Base-by-base conservation (phyloP, 2,888 invertebrate species). In the Platycnemis pennipes region DNA sequence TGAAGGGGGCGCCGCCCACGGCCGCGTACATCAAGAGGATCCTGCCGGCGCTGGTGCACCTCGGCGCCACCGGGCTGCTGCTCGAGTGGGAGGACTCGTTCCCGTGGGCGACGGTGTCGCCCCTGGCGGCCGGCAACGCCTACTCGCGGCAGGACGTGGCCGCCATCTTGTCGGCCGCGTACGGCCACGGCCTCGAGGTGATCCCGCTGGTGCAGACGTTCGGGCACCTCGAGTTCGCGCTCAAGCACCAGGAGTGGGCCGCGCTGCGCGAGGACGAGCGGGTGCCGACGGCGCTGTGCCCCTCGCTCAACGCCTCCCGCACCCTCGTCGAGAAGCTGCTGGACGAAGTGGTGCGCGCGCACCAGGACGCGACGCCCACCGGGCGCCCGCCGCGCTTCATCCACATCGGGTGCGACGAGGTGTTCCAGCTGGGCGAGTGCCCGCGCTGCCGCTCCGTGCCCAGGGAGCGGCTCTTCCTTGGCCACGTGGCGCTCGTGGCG, bases 61-160 rank as follows among this genome's bases (percentile, higher is more conserved):
- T 98, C 94, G 98, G 98, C 19, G 98, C 98, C 16, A 98, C 98
- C 11, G 98, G 98, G 0, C 96, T 98, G 91, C 96, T 98, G 42
- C 96, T 98, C 95, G 98, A 98, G 96, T 98, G 98, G 97, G 98
- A 98, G 96, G 98, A 98, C 96, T 98, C 98, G 98, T 98, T 98
- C 96, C 98, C 98, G 0, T 98, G 97, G 96, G 96, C 96, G 91
- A 98, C 97, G 87, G 95, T 97, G 95, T 97, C 98, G 53, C 96
- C 97, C 95, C 95, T 97, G 2, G 97, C 97, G 19, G 96, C 97
- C 94, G 96, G 96, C 94, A 97, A 97, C 94, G 97, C 97, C 7
- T 91, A 91, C n/a, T 63, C 91, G 37, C 91, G 91, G 94, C 96
- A 96, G 95, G 96, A 97, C 94, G 96, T 97, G 88, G 95, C 96